Percentiles rank a stretch among this genome's conserved stretches.
These are phyloP conservation scores for Oegoconia quadripuncta DNA, from an alignment of 2,888 invertebrate genomes.

Conservation along the genomic window DNA sequence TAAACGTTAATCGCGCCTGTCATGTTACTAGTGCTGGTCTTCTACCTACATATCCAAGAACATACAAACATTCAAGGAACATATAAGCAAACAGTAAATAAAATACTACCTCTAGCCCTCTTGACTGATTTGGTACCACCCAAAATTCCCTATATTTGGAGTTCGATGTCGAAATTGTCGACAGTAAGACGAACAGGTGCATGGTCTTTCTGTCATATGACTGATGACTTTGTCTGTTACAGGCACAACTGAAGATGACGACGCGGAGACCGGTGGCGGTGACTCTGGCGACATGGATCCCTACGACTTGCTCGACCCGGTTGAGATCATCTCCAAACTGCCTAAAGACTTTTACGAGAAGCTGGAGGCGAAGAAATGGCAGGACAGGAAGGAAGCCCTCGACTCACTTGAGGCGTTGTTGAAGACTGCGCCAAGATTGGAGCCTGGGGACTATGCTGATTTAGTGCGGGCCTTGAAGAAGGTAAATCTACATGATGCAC, in stretches of 20 bases:
- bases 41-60: too few relatives aligned
- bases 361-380: slow-evolving; percentile 97
- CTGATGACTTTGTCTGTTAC: not conserved
- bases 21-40: too few relatives aligned
- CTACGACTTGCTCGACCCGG: slow-evolving; percentile 93
- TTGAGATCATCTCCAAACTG: slow-evolving; percentile 94
- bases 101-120: too few relatives aligned
- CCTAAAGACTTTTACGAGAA: slow-evolving; percentile 98
- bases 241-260: slow-evolving; percentile 70
- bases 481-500: slow-evolving; percentile 58
- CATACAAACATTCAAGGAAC: too few relatives aligned
- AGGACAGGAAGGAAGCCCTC: slow-evolving; percentile 94
- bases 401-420: slow-evolving; percentile 89
- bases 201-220: not conserved
- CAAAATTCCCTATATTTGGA: too few relatives aligned
- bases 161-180: too few relatives aligned
- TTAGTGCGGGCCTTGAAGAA: slow-evolving; percentile 92
- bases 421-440: slow-evolving; percentile 89
- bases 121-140: too few relatives aligned
- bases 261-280: slow-evolving; percentile 81
- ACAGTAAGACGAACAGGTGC: too few relatives aligned
- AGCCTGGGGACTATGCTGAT: slow-evolving; percentile 95
- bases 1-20: too few relatives aligned
- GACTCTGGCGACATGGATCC: slow-evolving; percentile 88
- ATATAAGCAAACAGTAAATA: too few relatives aligned